A percentile compares a stretch with the other conserved stretches of the same genome.
phyloP scores from a whole-genome alignment of 2,797 vertebrate species.

The Masticophis lateralis region DNA sequence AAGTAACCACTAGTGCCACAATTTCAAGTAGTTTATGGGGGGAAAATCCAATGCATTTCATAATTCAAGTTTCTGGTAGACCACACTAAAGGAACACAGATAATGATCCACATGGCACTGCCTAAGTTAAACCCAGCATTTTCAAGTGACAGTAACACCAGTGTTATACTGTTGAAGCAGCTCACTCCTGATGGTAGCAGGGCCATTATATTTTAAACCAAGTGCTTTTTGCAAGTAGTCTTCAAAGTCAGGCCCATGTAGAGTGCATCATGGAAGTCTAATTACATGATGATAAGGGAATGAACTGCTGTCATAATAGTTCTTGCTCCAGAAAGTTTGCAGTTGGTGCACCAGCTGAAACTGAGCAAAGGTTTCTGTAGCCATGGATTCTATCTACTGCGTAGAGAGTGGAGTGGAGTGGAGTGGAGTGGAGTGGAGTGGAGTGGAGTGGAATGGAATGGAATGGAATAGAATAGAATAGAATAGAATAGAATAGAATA shows the following conservation, averaged over 20 bases:
- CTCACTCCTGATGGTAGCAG: not conserved
- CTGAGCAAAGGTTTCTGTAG: not conserved
- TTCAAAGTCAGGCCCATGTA: not conserved
- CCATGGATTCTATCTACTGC: not conserved
- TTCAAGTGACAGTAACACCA: not conserved
- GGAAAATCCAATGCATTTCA: not conserved
- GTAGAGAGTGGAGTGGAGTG: not conserved
- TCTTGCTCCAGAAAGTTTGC: not conserved
- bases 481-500: no score
- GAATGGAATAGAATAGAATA: no score
- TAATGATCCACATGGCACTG: not conserved
- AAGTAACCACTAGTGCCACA: not conserved
- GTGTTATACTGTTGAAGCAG: not conserved
- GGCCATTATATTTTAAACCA: not conserved
- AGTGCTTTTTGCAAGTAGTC: not conserved
- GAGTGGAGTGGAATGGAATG: no score
- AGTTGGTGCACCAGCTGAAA: not conserved
- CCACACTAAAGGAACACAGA: not conserved
- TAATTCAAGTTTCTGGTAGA: not conserved
- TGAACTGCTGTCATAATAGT: not conserved
- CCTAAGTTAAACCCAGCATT: not conserved
- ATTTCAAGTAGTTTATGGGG: not conserved
- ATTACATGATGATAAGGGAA: not conserved
- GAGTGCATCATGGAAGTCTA: not conserved
- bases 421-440: no score